Evolutionary conservation across 1,140 invertebrate species (phyloP), one percentile per base, ranked within the genome.

Genomic region (Pseudomyrmex cubaensis): DNA sequence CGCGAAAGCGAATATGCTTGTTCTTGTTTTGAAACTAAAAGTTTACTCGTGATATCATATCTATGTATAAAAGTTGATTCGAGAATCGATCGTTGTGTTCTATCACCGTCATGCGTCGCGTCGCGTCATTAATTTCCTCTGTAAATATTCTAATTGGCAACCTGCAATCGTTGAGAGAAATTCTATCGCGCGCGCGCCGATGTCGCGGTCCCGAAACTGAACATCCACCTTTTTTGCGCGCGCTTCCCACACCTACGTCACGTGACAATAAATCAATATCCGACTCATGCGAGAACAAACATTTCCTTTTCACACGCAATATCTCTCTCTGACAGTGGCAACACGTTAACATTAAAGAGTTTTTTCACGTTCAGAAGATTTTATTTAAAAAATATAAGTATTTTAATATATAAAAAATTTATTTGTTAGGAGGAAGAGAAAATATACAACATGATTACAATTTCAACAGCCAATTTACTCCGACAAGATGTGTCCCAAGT

Each of bases 231-330:
- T 12, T 52, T 52, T 57, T 22, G 12, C 17, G 48, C 46, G 22
- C 22, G 74, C 54, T 67, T 22, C 4, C 35, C 63, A 13, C 20
- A 69, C 25, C 57, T 35, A 69, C 17, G 64, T 78, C 52, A 69
- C 13, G 8, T 61, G 63, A 69, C 75, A 70, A 78, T 78, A 78
- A 63, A 67, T 77, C 75, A 25, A 78, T 78, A 78, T 70, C 64
- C 50, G 25, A 15, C 35, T 69, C 64, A 67, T 10, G 75, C 46
- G 64, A 59, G 35, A 80, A 59, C 64, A 80, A 80, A 72, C 66
- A 25, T 72, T 35, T 20, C 44, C 8, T 80, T 80, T 70, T 12
- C 56, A 80, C 13, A 35, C 15, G 10, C 5, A 35, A 35, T 35
- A 35, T 35, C 35, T 35, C 35, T 35, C 35, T 35, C 5, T 35